phyloP scores from a whole-genome alignment of 2,888 invertebrate genomes.

The Biston stratarius region DNA sequence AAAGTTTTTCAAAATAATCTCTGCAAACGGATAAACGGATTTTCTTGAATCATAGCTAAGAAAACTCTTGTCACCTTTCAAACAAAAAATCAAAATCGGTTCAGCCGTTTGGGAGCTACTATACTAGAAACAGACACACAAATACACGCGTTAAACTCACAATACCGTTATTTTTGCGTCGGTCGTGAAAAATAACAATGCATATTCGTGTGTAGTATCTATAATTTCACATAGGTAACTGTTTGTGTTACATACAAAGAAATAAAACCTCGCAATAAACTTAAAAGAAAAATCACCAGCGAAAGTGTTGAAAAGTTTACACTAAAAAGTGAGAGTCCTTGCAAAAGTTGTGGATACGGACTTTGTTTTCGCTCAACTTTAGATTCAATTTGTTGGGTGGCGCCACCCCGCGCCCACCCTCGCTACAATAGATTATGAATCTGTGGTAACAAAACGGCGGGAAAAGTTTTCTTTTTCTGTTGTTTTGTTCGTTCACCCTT shows the following conservation, averaged over 20 bases:
- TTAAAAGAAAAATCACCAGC: constrained; percentile 59
- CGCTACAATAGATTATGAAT: constrained; percentile 61
- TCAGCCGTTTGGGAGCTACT: no score
- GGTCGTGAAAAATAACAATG: no score
- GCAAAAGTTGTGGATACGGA: constrained; percentile 72
- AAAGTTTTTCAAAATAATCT: no score
- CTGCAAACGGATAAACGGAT: no score
- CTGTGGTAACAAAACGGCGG: constrained; percentile 52
- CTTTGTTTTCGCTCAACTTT: constrained; percentile 80
- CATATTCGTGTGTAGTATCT: no score
- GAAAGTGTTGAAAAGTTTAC: constrained; percentile 79
- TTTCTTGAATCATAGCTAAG: no score
- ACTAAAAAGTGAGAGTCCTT: constrained; percentile 74
- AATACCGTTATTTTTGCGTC: no score
- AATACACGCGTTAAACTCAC: no score
- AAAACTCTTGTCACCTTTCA: no score
- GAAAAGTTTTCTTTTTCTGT: constrained; percentile 48
- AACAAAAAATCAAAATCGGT: no score
- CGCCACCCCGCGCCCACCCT: constrained; percentile 50
- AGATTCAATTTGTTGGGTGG: constrained; percentile 73
- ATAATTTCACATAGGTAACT: no score
- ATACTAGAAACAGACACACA: no score
- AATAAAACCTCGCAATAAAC: constrained; percentile 34
- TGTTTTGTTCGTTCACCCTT: constrained; percentile 13
- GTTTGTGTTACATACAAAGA: not conserved